Percentiles rank a stretch among this genome's conserved stretches.
Evolutionary conservation across 2,888 invertebrate genomes (phyloP).

Genomic region (Dasysyrphus albostriatus): DNA sequence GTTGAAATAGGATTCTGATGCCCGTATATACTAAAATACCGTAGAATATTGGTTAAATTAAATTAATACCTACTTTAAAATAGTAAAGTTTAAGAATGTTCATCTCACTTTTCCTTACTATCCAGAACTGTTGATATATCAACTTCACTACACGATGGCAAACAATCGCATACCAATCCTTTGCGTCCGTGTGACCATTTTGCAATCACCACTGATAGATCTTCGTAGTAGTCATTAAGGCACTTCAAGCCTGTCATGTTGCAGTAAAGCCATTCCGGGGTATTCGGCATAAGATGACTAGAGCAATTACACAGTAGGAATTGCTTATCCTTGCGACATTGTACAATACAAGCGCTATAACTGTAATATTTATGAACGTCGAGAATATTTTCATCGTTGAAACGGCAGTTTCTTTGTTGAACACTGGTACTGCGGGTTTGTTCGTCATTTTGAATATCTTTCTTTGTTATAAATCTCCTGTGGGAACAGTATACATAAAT

Average conservation of each 20-base stretch:
- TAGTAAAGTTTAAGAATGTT: neutral
- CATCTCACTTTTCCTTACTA: constrained; percentile 80
- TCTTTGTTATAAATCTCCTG: constrained; percentile 85
- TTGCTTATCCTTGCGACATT: constrained; percentile 88
- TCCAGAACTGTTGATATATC: constrained; percentile 87
- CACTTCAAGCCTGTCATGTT: constrained; percentile 88
- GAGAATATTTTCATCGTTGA: constrained; percentile 87
- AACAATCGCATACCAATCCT: constrained; percentile 88
- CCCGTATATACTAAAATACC: constrained; percentile 78
- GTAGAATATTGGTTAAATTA: neutral
- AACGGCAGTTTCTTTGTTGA: constrained; percentile 89
- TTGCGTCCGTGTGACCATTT: constrained; percentile 86
- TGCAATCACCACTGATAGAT: constrained; percentile 88
- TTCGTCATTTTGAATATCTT: constrained; percentile 89
- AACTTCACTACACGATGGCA: constrained; percentile 89
- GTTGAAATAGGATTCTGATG: constrained; percentile 81
- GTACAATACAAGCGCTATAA: constrained; percentile 89
- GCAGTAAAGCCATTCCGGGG: constrained; percentile 85
- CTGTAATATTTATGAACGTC: constrained; percentile 88
- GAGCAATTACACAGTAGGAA: constrained; percentile 87
- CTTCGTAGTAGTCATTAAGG: constrained; percentile 86
- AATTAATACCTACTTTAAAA: neutral
- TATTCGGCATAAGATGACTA: constrained; percentile 88
- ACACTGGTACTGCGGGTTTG: constrained; percentile 86
- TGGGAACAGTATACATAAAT: neutral